Percentiles rank a stretch among this genome's conserved stretches.
Conservation (phyloP, 2,113 vertebrate species). For the Dendropsophus ebraccatus region DNA sequence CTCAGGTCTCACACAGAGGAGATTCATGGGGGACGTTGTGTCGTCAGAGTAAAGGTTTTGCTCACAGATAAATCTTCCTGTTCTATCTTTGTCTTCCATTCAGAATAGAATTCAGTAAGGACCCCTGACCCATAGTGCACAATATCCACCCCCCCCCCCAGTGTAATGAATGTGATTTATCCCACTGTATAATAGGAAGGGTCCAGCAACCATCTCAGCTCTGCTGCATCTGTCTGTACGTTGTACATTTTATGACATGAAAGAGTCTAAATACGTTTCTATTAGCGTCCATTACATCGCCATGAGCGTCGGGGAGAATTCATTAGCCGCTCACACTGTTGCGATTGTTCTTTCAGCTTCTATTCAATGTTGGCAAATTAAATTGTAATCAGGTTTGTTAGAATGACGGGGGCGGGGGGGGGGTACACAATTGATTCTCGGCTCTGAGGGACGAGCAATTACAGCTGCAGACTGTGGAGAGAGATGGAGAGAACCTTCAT, state of each 20-base stretch:
- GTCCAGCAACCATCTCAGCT: neutral
- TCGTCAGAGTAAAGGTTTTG: too few relatives aligned
- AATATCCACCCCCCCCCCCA: too few relatives aligned
- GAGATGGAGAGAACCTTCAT: neutral
- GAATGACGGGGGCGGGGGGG: neutral
- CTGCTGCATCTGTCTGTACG: neutral
- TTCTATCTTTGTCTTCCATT: too few relatives aligned
- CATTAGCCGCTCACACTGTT: neutral
- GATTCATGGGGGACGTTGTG: too few relatives aligned
- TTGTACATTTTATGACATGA: neutral
- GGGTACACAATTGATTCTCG: neutral
- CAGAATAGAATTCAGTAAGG: too few relatives aligned
- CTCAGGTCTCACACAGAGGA: too few relatives aligned
- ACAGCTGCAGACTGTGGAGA: neutral
- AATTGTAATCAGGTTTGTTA: conserved; percentile 42
- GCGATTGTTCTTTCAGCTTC: conserved; percentile 16
- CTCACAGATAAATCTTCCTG: too few relatives aligned
- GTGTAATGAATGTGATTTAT: too few relatives aligned
- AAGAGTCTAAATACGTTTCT: neutral
- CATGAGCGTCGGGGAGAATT: neutral
- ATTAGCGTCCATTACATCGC: neutral
- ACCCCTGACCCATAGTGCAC: too few relatives aligned
- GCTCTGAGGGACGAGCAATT: conserved; percentile 6
- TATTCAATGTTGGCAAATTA: conserved; percentile 40
- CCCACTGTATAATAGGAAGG: neutral